phyloP scores from a whole-genome alignment of 1,140 invertebrate genomes.

The Holotrichia oblita region DNA sequence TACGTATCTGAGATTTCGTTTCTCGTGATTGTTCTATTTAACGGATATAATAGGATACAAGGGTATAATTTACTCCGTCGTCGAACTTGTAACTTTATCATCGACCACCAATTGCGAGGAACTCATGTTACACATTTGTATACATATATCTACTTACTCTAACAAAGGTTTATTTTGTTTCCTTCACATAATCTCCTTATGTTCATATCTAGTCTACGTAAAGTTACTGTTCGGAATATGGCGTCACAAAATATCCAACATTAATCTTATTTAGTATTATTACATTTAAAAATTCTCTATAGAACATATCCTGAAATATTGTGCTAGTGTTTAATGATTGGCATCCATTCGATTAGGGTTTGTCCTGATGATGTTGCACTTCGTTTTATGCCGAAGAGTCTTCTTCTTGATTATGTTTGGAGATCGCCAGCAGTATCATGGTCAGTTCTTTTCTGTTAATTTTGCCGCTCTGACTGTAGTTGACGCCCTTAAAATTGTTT shows the following conservation, averaged over 20 bases:
- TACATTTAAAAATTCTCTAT: conserved; percentile 34
- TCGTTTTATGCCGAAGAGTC: conserved; percentile 61
- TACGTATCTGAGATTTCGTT: conserved; percentile 29
- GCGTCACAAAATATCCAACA: conserved; percentile 28
- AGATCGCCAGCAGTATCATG: conserved; percentile 88
- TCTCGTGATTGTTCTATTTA: conserved; percentile 26
- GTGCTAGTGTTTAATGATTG: conserved; percentile 42
- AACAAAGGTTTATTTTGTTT: too few relatives aligned
- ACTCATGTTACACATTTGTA: neutral
- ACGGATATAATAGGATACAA: neutral
- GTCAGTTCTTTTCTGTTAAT: conserved; percentile 92
- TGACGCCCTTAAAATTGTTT: conserved; percentile 90
- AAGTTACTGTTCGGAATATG: conserved; percentile 29
- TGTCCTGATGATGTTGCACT: neutral
- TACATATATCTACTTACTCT: neutral
- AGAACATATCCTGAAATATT: conserved; percentile 44
- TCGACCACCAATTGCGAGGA: neutral
- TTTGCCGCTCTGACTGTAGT: conserved; percentile 91
- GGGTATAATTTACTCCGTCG: neutral
- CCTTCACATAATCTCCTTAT: neutral
- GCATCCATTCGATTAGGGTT: conserved; percentile 30
- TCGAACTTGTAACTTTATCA: conserved; percentile 13
- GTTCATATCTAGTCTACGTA: neutral
- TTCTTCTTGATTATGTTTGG: conserved; percentile 80
- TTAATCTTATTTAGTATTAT: conserved; percentile 32